These are phyloP conservation scores for Drosophila nigromelanica DNA, from an alignment of 1,140 invertebrate genomes.

Conservation along the genomic window DNA sequence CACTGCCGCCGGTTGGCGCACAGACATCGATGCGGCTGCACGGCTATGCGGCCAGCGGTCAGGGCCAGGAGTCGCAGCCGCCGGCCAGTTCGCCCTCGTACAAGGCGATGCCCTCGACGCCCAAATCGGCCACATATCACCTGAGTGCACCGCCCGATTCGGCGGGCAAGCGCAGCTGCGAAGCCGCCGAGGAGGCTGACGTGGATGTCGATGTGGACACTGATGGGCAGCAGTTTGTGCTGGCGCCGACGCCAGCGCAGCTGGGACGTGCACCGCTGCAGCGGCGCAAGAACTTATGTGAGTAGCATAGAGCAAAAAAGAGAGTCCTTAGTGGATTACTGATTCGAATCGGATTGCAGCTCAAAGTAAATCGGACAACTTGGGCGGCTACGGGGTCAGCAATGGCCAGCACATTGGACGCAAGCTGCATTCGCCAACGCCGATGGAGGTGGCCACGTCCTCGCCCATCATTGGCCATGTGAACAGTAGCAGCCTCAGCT, in stretches of 20 bases:
- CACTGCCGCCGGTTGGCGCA: slow-evolving; percentile 51
- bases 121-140: slow-evolving; percentile 71
- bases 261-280: slow-evolving; percentile 94
- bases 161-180: slow-evolving; percentile 35
- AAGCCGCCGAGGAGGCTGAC: slow-evolving; percentile 34
- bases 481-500: slow-evolving; percentile 70
- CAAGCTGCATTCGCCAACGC: slow-evolving; percentile 68
- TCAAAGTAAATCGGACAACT: slow-evolving; percentile 71
- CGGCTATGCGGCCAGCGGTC: slow-evolving; percentile 58
- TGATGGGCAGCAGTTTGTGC: slow-evolving; percentile 88
- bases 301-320: slow-evolving; percentile 13
- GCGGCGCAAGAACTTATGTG: slow-evolving; percentile 85
- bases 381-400: slow-evolving; percentile 34
- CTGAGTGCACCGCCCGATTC: slow-evolving; percentile 75
- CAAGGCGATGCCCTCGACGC: slow-evolving; percentile 77
- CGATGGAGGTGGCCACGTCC: slow-evolving; percentile 55
- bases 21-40: slow-evolving; percentile 73
- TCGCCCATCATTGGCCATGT: slow-evolving; percentile 77
- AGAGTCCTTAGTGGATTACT: not conserved
- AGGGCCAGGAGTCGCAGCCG: slow-evolving; percentile 39
- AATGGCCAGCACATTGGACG: slow-evolving; percentile 70
- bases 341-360: slow-evolving; percentile 30
- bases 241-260: slow-evolving; percentile 96
- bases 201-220: slow-evolving; percentile 84
- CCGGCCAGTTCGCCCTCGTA: slow-evolving; percentile 69